phyloP scores from a whole-genome alignment of 1,140 invertebrate species.

The Magallana angulata region DNA sequence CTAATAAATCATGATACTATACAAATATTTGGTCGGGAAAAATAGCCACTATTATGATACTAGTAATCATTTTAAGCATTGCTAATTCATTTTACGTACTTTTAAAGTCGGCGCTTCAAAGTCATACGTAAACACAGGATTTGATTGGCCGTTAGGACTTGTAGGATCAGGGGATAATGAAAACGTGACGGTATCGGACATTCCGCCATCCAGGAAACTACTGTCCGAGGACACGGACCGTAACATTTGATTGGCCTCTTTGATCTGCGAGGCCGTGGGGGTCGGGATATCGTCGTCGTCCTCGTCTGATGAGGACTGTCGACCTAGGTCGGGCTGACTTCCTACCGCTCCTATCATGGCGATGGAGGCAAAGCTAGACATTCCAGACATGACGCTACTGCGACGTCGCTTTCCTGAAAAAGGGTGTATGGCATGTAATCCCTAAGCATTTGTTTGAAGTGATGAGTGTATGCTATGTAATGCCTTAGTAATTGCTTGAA shows the following conservation, averaged over 20 bases:
- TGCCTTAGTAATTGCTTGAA: background rate
- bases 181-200: conserved; percentile 42
- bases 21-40: no score
- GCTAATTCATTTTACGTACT: no score
- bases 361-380: conserved; percentile 57
- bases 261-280: background rate
- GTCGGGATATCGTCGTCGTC: conserved; percentile 45
- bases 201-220: conserved; percentile 19
- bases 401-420: conserved; percentile 30
- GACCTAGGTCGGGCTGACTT: conserved; percentile 54
- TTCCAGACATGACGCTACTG: conserved; percentile 37
- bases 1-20: no score
- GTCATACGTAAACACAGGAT: conserved; percentile 49
- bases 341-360: conserved; percentile 56
- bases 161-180: conserved; percentile 51
- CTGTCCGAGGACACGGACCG: conserved; percentile 51
- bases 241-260: conserved; percentile 45
- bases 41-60: no score
- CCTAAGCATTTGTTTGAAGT: background rate
- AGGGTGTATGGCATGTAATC: background rate
- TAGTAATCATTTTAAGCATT: no score
- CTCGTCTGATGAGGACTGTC: conserved; percentile 61
- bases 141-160: conserved; percentile 10
- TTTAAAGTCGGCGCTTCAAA: background rate
- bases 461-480: no score